A percentile compares a stretch with the other conserved stretches of the same genome.
Evolutionary conservation across 1,140 invertebrate genomes (phyloP).

Genomic region (Reticulitermes speratus): DNA sequence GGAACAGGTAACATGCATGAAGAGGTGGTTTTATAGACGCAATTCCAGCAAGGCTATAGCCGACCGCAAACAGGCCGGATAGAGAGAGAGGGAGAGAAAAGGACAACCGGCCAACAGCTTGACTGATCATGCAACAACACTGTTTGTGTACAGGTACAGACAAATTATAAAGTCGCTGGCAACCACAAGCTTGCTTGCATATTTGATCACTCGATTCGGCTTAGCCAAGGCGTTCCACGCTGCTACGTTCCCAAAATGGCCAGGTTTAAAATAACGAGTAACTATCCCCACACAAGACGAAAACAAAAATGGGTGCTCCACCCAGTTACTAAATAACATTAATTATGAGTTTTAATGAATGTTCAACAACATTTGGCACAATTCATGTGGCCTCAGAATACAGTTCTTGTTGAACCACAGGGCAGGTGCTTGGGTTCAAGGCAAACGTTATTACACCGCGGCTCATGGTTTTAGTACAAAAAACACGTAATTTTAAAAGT

Average conservation of each 20-base stretch:
- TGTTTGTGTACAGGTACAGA: not conserved
- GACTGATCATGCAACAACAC: constrained; percentile 6
- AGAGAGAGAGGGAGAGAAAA: not conserved
- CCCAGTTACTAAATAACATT: not conserved
- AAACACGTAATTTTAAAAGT: too few relatives aligned
- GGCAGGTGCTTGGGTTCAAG: too few relatives aligned
- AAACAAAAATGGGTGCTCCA: not conserved
- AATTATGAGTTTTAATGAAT: not conserved
- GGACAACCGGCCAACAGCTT: not conserved
- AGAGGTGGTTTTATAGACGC: not conserved
- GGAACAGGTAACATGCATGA: not conserved
- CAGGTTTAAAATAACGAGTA: not conserved
- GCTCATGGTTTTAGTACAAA: too few relatives aligned
- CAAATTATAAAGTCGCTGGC: not conserved
- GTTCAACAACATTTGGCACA: not conserved
- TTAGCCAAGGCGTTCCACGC: not conserved
- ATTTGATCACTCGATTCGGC: not conserved
- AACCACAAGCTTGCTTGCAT: not conserved
- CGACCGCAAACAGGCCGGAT: not conserved
- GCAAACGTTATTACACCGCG: too few relatives aligned
- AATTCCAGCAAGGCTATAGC: not conserved
- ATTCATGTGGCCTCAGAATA: not conserved
- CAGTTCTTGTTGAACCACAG: too few relatives aligned
- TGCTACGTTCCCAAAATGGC: not conserved
- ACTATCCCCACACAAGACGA: not conserved